These are phyloP conservation scores for Pseudomugil tenellus DNA, from an alignment of 2,797 vertebrate genomes.

Conservation along the genomic window DNA sequence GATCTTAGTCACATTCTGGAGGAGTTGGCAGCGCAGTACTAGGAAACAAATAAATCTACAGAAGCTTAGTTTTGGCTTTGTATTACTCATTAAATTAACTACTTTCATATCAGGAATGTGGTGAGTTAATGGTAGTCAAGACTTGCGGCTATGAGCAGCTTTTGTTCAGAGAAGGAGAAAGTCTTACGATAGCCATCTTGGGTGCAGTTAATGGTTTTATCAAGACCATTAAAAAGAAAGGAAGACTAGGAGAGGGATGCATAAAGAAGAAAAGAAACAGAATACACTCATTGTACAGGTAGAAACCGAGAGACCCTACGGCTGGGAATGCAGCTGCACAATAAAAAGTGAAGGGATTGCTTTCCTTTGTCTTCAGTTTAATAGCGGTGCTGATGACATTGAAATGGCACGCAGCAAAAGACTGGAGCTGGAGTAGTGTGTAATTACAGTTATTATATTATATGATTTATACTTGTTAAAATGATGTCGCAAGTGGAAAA, in stretches of 20 bases:
- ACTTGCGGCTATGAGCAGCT: slow-evolving; percentile 47
- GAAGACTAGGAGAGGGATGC: slow-evolving; percentile 36
- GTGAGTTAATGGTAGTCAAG: slow-evolving; percentile 48
- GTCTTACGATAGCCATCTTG: slow-evolving; percentile 52
- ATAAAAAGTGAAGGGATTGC: slow-evolving; percentile 44
- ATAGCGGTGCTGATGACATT: slow-evolving; percentile 45
- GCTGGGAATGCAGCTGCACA: slow-evolving; percentile 39
- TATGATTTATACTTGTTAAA: slow-evolving; percentile 46
- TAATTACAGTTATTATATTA: slow-evolving; percentile 56
- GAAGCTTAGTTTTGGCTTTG: slow-evolving; percentile 55
- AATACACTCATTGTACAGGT: slow-evolving; percentile 46
- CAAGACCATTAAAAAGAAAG: slow-evolving; percentile 55
- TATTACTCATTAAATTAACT: slow-evolving; percentile 75
- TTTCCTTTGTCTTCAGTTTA: slow-evolving; percentile 57
- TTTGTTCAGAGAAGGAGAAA: slow-evolving; percentile 56
- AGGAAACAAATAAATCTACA: slow-evolving; percentile 57
- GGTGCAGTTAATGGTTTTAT: slow-evolving; percentile 49
- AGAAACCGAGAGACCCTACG: slow-evolving; percentile 38
- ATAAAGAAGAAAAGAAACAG: slow-evolving; percentile 44
- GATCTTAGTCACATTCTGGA: slow-evolving; percentile 47
- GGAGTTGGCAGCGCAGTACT: slow-evolving; percentile 27
- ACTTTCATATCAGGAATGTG: slow-evolving; percentile 72
- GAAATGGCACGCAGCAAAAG: slow-evolving; percentile 40
- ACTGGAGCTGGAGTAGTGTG: slow-evolving; percentile 34
- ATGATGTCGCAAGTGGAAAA: slow-evolving; percentile 43